Base-by-base conservation (phyloP, 2,888 invertebrate genomes). In the Euproctis similis region DNA sequence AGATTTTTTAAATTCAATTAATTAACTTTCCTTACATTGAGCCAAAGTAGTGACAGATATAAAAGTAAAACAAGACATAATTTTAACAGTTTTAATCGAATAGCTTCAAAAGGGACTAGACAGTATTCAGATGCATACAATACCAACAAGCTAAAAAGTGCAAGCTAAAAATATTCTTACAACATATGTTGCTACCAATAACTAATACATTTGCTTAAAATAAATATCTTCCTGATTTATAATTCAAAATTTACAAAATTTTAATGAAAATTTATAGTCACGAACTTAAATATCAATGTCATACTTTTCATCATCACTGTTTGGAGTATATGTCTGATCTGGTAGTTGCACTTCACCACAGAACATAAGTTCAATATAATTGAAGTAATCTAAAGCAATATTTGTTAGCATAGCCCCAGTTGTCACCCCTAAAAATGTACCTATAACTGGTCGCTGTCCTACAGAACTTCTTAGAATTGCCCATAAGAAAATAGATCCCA, bases 401-500 rank as follows among this genome's bases (percentile, higher is more conserved):
- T 85, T 86, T 18, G 90, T 86, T 13, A 93, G 73, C 39, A 88
- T 88, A 24, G 88, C 72, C 31, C 92, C 91, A 19, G 92, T 89
- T 12, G 88, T 82, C n/a, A 94, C 60, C 14, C 94, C 94, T 42
- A 91, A 82, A 17, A 89, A 48, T 14, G 91, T 89, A 44, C 91
- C 89, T 12, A 92, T 51, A 3, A 87, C 66, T 21, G 90, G 88
- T 61, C 89, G 89, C 43, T 90, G 87, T 1, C 94, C 93, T 24
- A 96, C 80, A 18, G 93, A 84, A 46, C 92, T 92, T 59, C 95
- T 89, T 20, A 94, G 75, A 18, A 96, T 90, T 5, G 96, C 96
- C 93, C 96, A 96, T 39, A 92, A 78, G 32, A 97, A 87, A 24
- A 96, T 92, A 0, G 96, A 95, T 8, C 97, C 96, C 60, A 97